phyloP scores from a whole-genome alignment of 2,797 vertebrate species.

The Erpetoichthys calabaricus region DNA sequence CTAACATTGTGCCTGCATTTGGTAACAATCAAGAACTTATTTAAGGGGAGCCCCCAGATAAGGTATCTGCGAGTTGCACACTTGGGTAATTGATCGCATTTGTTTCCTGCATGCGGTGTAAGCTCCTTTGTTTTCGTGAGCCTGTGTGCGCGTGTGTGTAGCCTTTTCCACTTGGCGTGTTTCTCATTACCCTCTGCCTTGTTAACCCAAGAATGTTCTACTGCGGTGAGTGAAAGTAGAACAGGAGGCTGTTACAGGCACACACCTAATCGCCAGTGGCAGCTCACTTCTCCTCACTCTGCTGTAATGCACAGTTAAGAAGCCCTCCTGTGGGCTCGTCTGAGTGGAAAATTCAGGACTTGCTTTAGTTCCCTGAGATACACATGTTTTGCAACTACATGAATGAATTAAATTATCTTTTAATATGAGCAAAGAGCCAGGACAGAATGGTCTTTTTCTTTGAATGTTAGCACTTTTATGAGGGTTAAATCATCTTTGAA shows the following conservation, averaged over 20 bases:
- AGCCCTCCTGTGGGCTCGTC: slow-evolving; percentile 21
- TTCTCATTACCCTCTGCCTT: slow-evolving; percentile 60
- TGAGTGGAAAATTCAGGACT: background rate
- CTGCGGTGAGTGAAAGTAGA: slow-evolving; percentile 51
- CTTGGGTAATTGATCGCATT: slow-evolving; percentile 87
- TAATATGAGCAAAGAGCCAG: too few species aligned
- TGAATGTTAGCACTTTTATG: too few species aligned
- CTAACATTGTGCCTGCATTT: slow-evolving; percentile 61
- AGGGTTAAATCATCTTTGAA: too few species aligned
- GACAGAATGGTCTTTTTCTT: too few species aligned
- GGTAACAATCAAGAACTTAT: slow-evolving; percentile 89
- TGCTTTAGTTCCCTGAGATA: background rate
- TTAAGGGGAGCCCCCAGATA: slow-evolving; percentile 72
- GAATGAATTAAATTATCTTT: too few species aligned
- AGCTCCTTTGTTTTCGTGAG: slow-evolving; percentile 51
- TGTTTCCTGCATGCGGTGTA: slow-evolving; percentile 68
- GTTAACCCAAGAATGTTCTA: slow-evolving; percentile 52
- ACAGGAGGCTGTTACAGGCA: slow-evolving; percentile 40
- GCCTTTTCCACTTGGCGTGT: slow-evolving; percentile 40
- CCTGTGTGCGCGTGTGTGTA: slow-evolving; percentile 14
- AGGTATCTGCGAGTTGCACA: slow-evolving; percentile 73
- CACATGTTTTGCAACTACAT: background rate
- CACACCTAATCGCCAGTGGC: slow-evolving; percentile 35
- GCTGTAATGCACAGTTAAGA: slow-evolving; percentile 5
- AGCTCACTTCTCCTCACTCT: slow-evolving; percentile 24